These are phyloP conservation scores for Naja naja DNA, from an alignment of 2,113 vertebrate genomes.

Conservation along the genomic window DNA sequence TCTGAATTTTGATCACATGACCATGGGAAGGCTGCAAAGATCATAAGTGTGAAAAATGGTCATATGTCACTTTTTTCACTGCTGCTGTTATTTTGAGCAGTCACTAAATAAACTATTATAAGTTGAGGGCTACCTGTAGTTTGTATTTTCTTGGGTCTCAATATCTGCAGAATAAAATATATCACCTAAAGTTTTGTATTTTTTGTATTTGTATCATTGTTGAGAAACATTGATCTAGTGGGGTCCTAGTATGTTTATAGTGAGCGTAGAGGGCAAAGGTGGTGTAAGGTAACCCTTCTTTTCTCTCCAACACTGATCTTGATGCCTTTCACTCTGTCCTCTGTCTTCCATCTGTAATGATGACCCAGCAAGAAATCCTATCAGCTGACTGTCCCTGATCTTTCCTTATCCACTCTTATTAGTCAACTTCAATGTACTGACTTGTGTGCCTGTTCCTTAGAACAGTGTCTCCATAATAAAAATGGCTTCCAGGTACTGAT, in stretches of 20 bases:
- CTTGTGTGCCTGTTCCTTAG: not conserved
- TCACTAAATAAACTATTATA: no score
- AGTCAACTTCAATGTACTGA: not conserved
- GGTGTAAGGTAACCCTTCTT: not conserved
- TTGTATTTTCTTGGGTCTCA: not conserved
- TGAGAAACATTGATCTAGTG: not conserved
- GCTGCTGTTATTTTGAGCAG: no score
- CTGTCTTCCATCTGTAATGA: not conserved
- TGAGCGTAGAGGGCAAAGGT: not conserved
- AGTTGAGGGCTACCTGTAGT: not conserved
- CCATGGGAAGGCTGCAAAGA: no score
- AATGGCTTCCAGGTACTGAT: not conserved
- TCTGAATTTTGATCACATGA: no score
- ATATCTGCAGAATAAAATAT: not conserved
- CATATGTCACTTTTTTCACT: no score
- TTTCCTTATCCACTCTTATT: not conserved
- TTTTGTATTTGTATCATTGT: not conserved
- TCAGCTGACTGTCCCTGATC: not conserved
- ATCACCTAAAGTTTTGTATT: not conserved
- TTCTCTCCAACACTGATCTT: not conserved
- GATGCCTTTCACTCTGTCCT: not conserved
- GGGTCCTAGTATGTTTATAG: not conserved
- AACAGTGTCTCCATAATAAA: not conserved
- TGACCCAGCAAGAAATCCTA: not conserved
- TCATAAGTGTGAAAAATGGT: no score